Evolutionary conservation across 1,140 invertebrate genomes (phyloP), one percentile per base, ranked within the genome.

Genomic region (Ptiloglossa arizonensis): DNA sequence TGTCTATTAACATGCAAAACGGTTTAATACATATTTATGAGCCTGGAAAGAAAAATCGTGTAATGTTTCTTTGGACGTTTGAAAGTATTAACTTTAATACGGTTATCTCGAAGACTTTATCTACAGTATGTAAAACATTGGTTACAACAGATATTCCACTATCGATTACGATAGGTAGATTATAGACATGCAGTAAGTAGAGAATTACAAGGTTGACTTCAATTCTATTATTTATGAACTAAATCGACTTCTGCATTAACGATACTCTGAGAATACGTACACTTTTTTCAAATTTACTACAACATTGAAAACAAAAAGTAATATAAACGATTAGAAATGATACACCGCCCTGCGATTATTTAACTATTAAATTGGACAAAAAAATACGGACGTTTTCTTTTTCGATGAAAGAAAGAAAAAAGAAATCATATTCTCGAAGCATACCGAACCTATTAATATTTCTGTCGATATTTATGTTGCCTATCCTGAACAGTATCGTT

Each of bases 21-120:
- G 22, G 38, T 66, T 27, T 41, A 41, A 75, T 75, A 67, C 50
- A 75, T 67, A 75, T 75, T 75, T 75, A 75, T 75, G 63, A 67
- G 38, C 6, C 1, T 1, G 17, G 32, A n/a, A 48, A 56, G 50
- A 75, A 67, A 67, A 66, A 75, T 75, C n/a, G n/a, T 24, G n/a
- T 35, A 44, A 57, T 67, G 56, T 57, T 57, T 57, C 11, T 41
- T 24, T 57, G 13, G 8, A 8, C 32, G 48, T 32, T 32, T 9
- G 15, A 46, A 35, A 32, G 50, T 52, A 66, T 66, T 32, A 41
- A 54, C 56, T 74, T 56, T 46, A 56, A 74, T 66, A 64, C 60
- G 48, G 52, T 73, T 63, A 63, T 22, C 5, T n/a, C 5, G 17
- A 5, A 24, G 29, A 41, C 27, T n/a, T 44, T 29, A 73, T 73